Conservation (phyloP, 2,113 vertebrate species). For the Catharus bicknelli region DNA sequence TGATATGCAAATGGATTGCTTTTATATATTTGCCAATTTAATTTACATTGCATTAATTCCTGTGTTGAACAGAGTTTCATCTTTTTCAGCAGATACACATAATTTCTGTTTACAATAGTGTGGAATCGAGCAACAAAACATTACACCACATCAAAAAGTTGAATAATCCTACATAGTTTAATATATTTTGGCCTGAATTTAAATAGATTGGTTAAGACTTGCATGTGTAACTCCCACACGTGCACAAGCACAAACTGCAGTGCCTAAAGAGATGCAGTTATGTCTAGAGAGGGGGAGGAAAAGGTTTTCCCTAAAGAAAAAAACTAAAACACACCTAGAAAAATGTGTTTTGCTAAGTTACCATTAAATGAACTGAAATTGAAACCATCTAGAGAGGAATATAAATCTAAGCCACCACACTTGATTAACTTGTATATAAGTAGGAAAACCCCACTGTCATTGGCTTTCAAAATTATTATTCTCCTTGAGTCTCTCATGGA, state of each 20-base stretch:
- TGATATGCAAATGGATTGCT: not conserved
- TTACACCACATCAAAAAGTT: not conserved
- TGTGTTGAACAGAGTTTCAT: not conserved
- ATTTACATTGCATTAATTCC: slow-evolving; percentile 1
- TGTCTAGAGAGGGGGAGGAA: not conserved
- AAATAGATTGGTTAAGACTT: not conserved
- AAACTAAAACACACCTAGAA: not conserved
- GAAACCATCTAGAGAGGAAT: not conserved
- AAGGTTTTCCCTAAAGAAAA: not conserved
- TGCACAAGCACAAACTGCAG: not conserved
- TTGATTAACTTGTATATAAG: not conserved
- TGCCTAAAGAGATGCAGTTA: not conserved
- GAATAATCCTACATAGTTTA: not conserved
- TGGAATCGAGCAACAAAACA: not conserved
- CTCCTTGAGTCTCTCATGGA: not conserved
- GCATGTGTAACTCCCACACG: not conserved
- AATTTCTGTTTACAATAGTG: not conserved
- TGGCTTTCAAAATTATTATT: not conserved
- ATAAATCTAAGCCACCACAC: not conserved
- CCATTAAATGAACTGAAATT: not conserved
- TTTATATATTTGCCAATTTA: not conserved
- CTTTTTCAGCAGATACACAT: not conserved
- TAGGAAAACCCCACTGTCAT: not conserved
- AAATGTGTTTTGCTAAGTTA: not conserved
- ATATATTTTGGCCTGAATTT: not conserved